Evolutionary conservation across 53 echinoderm and acorn worm species (phyloP), one percentile per base, ranked within the genome.

Genomic region (Glandiceps talaboti): DNA sequence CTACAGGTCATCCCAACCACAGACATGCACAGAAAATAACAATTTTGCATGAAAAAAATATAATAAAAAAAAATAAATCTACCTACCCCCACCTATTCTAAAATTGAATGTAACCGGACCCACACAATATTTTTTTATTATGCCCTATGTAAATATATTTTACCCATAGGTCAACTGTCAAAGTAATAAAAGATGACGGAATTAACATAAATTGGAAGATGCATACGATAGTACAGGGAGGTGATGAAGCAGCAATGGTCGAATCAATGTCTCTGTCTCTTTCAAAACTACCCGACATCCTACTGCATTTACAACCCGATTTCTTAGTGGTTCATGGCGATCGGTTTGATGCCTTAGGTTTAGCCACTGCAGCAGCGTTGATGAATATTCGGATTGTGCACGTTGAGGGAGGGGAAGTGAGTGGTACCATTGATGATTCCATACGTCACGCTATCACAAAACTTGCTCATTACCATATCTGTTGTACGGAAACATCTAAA

Each of bases 371-470:
- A 14, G 92, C 95, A 1, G 95, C 95, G 14, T 88, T 95, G 79
- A 95, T 95, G 95, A 95, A 95, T 84, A 95, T 95, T 83, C 92
- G 95, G 77, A 95, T 95, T 33, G 83, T 95, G 73, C 95, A 95
- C 79, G 85, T 95, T 26, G 95, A 95, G 73, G 95, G 95, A 0
- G 95, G 95, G 0, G 95, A 95, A 33, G 92, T 95, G 33, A 95
- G 95, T 85, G 95, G 95, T 1, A 95, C 95, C 1, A 95, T 95
- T 28, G 95, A 95, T 29, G 95, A 95, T 79, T 90, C 88, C 83
- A 95, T 95, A 72, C 88, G 95, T 26, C 95, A 95, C 74, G 83
- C 95, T 74, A 90, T 95, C 76, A 88, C 95, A 32, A 95, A 95
- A 84, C 89, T 95, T 27, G 84, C 95, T 27, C 95, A 95, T 80